Base-by-base conservation (phyloP, 2,888 invertebrate species). In the Liopterus haemorrhoidalis region DNA sequence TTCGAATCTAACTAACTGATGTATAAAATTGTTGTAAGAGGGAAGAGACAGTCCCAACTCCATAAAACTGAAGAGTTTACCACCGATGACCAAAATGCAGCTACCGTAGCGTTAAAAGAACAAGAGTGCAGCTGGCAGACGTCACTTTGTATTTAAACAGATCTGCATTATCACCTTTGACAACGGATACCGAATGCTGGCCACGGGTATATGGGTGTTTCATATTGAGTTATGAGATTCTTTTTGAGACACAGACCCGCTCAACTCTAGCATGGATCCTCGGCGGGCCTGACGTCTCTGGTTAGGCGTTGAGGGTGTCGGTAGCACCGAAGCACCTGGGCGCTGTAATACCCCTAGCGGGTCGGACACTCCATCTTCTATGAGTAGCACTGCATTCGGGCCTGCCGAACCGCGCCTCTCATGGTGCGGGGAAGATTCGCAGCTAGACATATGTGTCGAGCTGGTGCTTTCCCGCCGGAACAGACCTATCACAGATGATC, bases 401-500 rank as follows among this genome's bases (percentile, higher is more conserved):
- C 49, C 58, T 32, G 54, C 44, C 1, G 65, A 64, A 27, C 61
- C 60, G 25, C 65, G 58, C 41, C 67, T 66, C 42, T 58, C 62
- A 28, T 63, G 63, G 0, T 65, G 71, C 41, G 73, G 70, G 43
- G 72, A 68, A 52, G 58, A 49, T 33, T 59, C 59, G 48, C 63
- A 63, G 53, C 70, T 70, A 52, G 63, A 68, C 51, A 71, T 70
- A 35, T 79, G 79, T 41, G 79, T 78, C 0, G 86, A 86, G 58
- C 82, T 78, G 55, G 80, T 75, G 67, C 88, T 88, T 66, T 89
- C 89, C 62, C 87, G 79, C 61, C 88, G 78, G 71, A 90, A 90
- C 52, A 89, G 76, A 70, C 89, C 89, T 75, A 89, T 88, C 70
- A 90, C 88, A 69, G 89, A 88, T 70, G 85, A 85, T 72, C 86